Evolutionary conservation across 2,113 vertebrate genomes (phyloP).

Genomic region (Neolamprologus falcicula): DNA sequence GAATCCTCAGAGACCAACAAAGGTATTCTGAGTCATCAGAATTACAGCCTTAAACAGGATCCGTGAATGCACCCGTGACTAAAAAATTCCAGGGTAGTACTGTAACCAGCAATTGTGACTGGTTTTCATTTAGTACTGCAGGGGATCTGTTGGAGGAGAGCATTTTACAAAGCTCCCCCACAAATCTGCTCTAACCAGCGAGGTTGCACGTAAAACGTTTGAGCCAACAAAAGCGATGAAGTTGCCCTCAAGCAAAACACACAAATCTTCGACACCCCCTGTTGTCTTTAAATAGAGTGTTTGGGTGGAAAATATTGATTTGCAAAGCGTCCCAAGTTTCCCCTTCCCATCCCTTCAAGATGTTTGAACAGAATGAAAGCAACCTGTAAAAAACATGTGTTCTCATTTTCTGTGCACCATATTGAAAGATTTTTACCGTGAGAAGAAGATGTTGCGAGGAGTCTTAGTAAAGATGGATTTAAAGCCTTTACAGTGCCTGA

Average conservation of each 20-base stretch:
- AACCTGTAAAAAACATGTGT: neutral
- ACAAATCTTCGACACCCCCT: neutral
- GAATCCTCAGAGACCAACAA: neutral
- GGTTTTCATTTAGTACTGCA: conserved; percentile 21
- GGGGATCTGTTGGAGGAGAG: neutral
- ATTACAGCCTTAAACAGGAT: neutral
- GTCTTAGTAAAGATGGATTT: neutral
- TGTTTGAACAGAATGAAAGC: neutral
- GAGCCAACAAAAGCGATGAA: neutral
- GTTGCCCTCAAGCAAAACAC: neutral
- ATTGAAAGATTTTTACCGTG: neutral
- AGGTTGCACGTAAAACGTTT: neutral
- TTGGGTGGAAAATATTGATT: neutral
- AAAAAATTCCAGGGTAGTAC: conserved; percentile 34
- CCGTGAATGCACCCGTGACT: conserved; percentile 26
- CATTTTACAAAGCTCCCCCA: neutral
- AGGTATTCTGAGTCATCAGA: neutral
- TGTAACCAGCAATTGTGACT: neutral
- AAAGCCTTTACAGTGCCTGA: neutral
- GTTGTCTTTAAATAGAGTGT: neutral
- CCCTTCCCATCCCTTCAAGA: neutral
- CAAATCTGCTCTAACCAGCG: neutral
- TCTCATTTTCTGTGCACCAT: neutral
- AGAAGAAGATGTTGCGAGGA: neutral
- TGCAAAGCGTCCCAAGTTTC: neutral